phyloP scores from a whole-genome alignment of 1,140 invertebrate genomes.

The Pseudomyrmex pallidus region DNA sequence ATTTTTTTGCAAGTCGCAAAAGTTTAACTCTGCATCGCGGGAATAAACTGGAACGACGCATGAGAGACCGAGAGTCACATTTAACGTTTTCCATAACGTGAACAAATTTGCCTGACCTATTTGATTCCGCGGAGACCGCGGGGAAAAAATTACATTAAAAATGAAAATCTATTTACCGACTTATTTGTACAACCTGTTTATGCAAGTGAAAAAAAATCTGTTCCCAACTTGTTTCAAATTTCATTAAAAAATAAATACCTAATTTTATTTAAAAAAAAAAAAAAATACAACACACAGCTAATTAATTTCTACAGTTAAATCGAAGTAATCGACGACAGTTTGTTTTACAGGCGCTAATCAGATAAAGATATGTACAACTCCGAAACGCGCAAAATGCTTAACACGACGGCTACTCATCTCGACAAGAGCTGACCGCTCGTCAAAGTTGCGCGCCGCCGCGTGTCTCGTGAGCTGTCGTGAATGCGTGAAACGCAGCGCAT shows the following conservation, averaged over 20 bases:
- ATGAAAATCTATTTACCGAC: neutral
- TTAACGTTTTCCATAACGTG: constrained; percentile 11
- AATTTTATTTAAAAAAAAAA: too few relatives aligned
- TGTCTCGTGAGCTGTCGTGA: neutral
- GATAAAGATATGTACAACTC: too few relatives aligned
- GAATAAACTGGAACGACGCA: constrained; percentile 32
- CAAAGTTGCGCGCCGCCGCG: neutral
- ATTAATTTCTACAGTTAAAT: too few relatives aligned
- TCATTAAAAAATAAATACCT: too few relatives aligned
- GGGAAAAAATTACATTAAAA: constrained; percentile 15
- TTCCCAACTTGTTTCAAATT: too few relatives aligned
- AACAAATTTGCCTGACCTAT: constrained; percentile 2
- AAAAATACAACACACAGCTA: too few relatives aligned
- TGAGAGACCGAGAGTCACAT: constrained; percentile 5
- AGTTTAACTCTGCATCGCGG: neutral
- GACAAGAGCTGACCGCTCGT: neutral
- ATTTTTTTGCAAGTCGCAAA: constrained; percentile 26
- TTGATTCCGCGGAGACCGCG: constrained; percentile 27
- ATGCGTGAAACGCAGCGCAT: neutral
- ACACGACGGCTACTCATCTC: too few relatives aligned
- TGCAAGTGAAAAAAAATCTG: too few relatives aligned
- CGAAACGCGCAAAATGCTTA: neutral
- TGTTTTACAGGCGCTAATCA: neutral
- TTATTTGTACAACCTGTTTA: constrained; percentile 5
- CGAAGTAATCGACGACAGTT: too few relatives aligned